These are phyloP conservation scores for Chondrosia reniformis DNA, from an alignment of 37 sponge, comb jelly and placozoan genomes.

Conservation along the genomic window DNA sequence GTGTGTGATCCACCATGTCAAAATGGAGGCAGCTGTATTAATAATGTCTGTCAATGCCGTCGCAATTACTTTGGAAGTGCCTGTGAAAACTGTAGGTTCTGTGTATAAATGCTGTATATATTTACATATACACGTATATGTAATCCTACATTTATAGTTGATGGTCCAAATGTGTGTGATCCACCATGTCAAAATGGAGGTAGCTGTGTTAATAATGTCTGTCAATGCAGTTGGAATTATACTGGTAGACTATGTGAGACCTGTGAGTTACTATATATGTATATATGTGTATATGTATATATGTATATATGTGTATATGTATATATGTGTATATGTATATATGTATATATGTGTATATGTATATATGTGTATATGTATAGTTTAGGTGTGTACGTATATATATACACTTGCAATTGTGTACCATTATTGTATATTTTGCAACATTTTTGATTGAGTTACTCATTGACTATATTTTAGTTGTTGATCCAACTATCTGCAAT, in stretches of 20 bases:
- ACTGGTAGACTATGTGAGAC: no score
- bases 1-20: no score
- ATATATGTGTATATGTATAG: neutral
- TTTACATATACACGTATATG: neutral
- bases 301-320: conserved; percentile 24
- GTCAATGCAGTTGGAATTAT: no score
- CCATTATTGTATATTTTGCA: neutral
- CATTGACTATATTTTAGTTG: no score
- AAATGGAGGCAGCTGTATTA: no score
- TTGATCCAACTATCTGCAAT: no score
- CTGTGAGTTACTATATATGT: neutral
- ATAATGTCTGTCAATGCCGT: no score
- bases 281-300: neutral
- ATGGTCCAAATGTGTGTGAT: neutral
- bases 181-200: neutral
- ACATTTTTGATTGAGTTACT: neutral
- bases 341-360: neutral
- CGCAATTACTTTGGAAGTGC: neutral
- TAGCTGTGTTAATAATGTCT: neutral
- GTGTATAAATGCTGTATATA: neutral
- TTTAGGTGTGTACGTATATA: neutral
- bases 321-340: neutral
- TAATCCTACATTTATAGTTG: neutral
- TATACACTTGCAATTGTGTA: neutral
- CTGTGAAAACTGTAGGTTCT: neutral